Base-by-base conservation (phyloP, 2,113 vertebrate species). In the Eira barbara region DNA sequence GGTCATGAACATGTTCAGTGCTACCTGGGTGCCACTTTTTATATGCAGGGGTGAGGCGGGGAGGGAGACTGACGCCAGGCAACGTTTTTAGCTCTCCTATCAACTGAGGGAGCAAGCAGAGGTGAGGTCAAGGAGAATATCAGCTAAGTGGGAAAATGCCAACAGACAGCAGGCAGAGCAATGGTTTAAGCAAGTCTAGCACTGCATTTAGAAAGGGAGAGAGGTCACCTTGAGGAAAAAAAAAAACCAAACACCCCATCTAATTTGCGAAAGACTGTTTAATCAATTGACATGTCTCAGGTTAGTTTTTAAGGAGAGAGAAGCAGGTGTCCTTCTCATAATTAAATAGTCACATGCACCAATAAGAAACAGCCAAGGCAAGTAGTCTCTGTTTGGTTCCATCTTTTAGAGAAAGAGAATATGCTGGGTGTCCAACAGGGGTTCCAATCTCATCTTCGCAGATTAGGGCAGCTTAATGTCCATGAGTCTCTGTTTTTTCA, bases 61-160 rank as follows among this genome's bases (percentile, higher is more conserved):
- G 57, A 85, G 36, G 42, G 39, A 10, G 29, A 79, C 10, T 2
- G 31, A 18, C 7, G 11, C 27, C 14, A 55, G 74, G 29, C 52
- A 31, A 73, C 12, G 18, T 52, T 91, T 93, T 78, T 23, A 86
- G 73, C 67, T 96, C 23, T 94, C 36, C 39, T 91, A 21, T 39
- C 82, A 83, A 96, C 65, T 94, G 96, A 97, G 61, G 83, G 67
- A 92, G 55, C 76, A 97, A 42, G 71, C 59, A 80, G 94, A 97
- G 76, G 94, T 92, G 96, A 96, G 57, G 97, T 89, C 81, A 80
- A 73, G 81, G 89, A 86, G 97, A 97, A 95, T 91, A 89, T 59
- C 93, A 83, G 92, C 94, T 92, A 93, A 67, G 59, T 90, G 47
- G 96, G 97, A 98, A 98, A 98, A 98, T 98, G 95, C 95, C 96